Base-by-base conservation (phyloP, 2,113 vertebrate genomes). In the Oxyura jamaicensis region DNA sequence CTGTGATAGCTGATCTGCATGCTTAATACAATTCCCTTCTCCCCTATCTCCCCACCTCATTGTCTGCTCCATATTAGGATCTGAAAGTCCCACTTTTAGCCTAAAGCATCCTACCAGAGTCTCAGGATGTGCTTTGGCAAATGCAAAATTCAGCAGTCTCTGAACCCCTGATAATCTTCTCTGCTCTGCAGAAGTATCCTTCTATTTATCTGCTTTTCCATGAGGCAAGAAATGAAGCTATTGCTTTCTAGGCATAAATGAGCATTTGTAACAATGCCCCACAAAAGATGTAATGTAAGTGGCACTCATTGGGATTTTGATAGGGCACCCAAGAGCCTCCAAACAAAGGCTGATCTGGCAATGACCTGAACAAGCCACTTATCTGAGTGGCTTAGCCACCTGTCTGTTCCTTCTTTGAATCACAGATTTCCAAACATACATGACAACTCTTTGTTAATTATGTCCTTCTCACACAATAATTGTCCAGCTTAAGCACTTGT, bases 191-290 rank as follows among this genome's bases (percentile, higher is more conserved):
- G 95, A 97, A 96, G 93, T 80, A 39, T 76, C 92, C 84, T 93
- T 96, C 95, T 91, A 85, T 96, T 97, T 91, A 94, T 94, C 95
- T 78, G 42, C 91, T 97, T 96, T 95, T 97, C 97, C 71, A 35
- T 20, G 90, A 97, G 95, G 91, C 96, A 96, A 91, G 87, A 96
- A 97, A 97, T 96, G 87, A 97, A 97, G 91, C 96, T 92, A 76
- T 96, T 97, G 73, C 73, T 86, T 92, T 90, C 94, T 88, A 88
- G 91, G 96, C 96, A 96, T 96, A 97, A 95, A 97, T 97, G 97
- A 98, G 92, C 96, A 93, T 97, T 96, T 95, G 56, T 96, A 97
- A 97, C 94, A 97, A 96, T 63, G 41, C 89, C 29, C 66, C 65
- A 50, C 82, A 85, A 92, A 96, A 93, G 94, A 83, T 74, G 89